Evolutionary conservation across 2,888 invertebrate genomes (phyloP).

Genomic region (Leucoma salicis): DNA sequence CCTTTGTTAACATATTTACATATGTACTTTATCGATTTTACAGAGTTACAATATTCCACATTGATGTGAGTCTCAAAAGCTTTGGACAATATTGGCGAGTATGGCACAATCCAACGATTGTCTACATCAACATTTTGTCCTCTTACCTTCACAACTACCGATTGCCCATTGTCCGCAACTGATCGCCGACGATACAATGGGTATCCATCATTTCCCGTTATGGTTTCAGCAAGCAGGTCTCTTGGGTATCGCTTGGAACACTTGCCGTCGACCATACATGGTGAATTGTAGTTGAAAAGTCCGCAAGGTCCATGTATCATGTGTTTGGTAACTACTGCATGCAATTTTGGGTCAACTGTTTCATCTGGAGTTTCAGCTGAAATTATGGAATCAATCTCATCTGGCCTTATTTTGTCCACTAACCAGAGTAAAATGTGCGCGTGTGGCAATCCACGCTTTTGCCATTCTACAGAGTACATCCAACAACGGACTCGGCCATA

Average conservation of each 20-base stretch:
- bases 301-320: constrained; percentile 8
- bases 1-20: constrained; percentile 25
- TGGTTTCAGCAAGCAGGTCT: constrained; percentile 18
- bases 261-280: constrained; percentile 14
- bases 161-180: constrained; percentile 19
- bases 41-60: constrained; percentile 20
- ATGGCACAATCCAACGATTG: constrained; percentile 31
- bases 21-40: constrained; percentile 22
- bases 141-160: constrained; percentile 20
- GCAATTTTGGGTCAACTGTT: constrained; percentile 8
- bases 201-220: constrained; percentile 20
- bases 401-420: constrained; percentile 5
- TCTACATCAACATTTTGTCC: constrained; percentile 22
- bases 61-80: constrained; percentile 16
- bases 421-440: constrained; percentile 33
- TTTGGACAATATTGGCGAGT: constrained; percentile 26
- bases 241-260: constrained; percentile 21
- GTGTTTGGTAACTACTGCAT: constrained; percentile 5
- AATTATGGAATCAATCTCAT: constrained; percentile 6
- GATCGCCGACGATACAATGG: constrained; percentile 28
- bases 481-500: constrained; percentile 24
- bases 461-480: constrained; percentile 21
- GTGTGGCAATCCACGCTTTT: constrained; percentile 36
- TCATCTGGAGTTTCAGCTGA: constrained; percentile 7
- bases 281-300: constrained; percentile 15